Base-by-base conservation (phyloP, 2,797 vertebrate species). In the Eulemur rubriventer region DNA sequence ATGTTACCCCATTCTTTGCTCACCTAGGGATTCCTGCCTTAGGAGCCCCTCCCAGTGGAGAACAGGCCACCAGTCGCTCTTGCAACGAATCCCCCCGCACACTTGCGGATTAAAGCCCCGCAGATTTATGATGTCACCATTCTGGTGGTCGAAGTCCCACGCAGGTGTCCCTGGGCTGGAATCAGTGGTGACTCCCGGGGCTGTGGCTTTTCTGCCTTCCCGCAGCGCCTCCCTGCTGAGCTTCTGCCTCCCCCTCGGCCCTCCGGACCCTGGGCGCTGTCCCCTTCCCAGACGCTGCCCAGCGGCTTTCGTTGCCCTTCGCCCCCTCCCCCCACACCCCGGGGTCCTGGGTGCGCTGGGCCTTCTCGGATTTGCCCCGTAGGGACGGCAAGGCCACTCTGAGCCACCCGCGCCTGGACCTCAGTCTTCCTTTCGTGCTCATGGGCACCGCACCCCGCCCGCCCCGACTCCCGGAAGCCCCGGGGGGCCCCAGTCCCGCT, bases 361-460 rank as follows among this genome's bases (percentile, higher is more conserved):
- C 20, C 46, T 6, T 69, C 76, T 82, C 0, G 7, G 18, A 52
- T 78, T 46, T 30, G 63, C 72, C 57, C 48, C 9, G n/a, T 67
- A 18, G 2, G 2, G 7, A 6, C 5, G 30, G 67, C 10, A 4
- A 63, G 0, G 5, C 41, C 41, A 4, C 13, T 33, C 14, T n/a
- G 35, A 52, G 76, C 38, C 67, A 30, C 57, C 20, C 8, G 2
- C 1, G 1, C n/a, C 33, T n/a, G 72, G 72, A 43, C 22, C 61
- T 12, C n/a, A 30, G 26, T 7, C 14, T 46, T 55, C 28, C 30
- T 59, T n/a, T 18, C 4, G 1, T 22, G 26, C 26, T 35, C 20
- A 0, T 0, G 4, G 26, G 83, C 18, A 12, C 14, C 0, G 0
- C 17, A 2, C 38, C 28, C 80, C 14, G 16, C 2, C 6, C 38